Percentiles rank a stretch among this genome's conserved stretches.
Conservation (phyloP, 2,113 vertebrate genomes). For the Chaetorhynchus papuensis region DNA sequence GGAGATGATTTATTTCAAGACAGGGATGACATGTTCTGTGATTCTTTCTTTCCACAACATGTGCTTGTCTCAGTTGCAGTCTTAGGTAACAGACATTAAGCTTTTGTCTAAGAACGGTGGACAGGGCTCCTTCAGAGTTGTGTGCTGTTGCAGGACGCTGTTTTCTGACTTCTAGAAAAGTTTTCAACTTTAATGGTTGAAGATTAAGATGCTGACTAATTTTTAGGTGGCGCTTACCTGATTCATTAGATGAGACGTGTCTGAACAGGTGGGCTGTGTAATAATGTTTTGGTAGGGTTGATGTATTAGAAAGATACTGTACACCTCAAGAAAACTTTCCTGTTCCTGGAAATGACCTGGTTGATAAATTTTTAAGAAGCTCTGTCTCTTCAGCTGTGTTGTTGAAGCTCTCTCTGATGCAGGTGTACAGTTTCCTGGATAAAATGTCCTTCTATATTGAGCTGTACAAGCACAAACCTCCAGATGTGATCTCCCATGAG, state of each 20-base stretch:
- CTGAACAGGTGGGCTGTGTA: background rate
- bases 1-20: background rate
- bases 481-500: constrained; percentile 87
- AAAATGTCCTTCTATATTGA: constrained; percentile 98
- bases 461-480: constrained; percentile 89
- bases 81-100: background rate
- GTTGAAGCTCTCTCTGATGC: background rate
- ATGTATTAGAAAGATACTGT: background rate
- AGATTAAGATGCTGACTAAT: background rate
- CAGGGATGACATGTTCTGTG: background rate
- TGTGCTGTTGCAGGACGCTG: background rate
- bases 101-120: background rate
- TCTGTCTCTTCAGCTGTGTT: background rate
- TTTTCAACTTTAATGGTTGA: background rate
- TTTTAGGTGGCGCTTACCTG: background rate
- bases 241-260: background rate
- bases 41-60: background rate
- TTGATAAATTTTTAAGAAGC: background rate
- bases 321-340: background rate
- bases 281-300: background rate
- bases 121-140: background rate
- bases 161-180: background rate
- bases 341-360: background rate
- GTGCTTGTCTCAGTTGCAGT: background rate
- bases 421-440: constrained; percentile 96